Evolutionary conservation across 2,113 vertebrate genomes (phyloP), one percentile per base, ranked within the genome.

Genomic region (Glaucomys volans): DNA sequence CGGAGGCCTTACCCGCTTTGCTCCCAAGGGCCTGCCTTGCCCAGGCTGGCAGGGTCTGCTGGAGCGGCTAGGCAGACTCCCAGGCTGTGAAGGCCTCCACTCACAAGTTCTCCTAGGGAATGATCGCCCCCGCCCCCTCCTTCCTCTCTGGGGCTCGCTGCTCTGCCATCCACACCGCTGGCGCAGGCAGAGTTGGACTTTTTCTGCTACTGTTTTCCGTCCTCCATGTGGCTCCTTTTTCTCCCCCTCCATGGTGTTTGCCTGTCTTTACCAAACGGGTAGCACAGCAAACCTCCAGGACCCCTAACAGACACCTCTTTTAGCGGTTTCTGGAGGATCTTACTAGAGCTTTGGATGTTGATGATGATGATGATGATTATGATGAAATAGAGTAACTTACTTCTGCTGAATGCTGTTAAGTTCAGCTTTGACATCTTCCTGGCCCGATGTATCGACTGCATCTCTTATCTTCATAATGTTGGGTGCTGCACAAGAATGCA

Each of bases 131-230:
- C 94, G 84, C 97, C 96, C 95, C 97, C 97, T 95, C 98, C 95
- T 90, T 87, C 95, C 92, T 92, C 74, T 47, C 87, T 85, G 0
- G 71, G 77, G 90, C 79, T 94, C 28, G 26, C 47, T 11, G 91
- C 88, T 94, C 77, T 85, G 95, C 95, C 74, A 30, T 88, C 91
- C 75, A 93, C 95, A 96, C 95, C 83, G 84, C 96, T 98, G 97
- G 97, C 97, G 95, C 97, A 98, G 97, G 91, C 96, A 95, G 97
- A 98, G 97, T 98, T 97, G 93, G 97, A 98, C 97, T 98, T 98
- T 97, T 96, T 93, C 79, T 96, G 94, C 87, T 96, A 93, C 95
- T 96, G 96, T 97, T 96, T 96, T 96, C 94, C 8, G 87, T 50
- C 59, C 92, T 97, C 91, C 95, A 47, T 96, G 97, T 97, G 96